These are phyloP conservation scores for Bubo bubo DNA, from an alignment of 2,113 vertebrate species.

Conservation along the genomic window DNA sequence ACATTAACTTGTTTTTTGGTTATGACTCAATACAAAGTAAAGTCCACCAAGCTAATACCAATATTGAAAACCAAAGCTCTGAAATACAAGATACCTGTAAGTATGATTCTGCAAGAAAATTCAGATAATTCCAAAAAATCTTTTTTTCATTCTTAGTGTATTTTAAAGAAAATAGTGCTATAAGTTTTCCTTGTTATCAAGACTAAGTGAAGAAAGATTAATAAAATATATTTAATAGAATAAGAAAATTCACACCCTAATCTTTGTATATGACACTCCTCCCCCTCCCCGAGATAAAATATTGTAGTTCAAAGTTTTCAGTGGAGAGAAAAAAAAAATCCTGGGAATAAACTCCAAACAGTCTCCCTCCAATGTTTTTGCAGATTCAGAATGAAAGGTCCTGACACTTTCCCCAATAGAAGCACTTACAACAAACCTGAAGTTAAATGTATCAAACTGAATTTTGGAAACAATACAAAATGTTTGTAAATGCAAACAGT, in stretches of 20 bases:
- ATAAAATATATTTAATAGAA: neutral
- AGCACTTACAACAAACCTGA: neutral
- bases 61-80: neutral
- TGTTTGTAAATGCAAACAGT: neutral
- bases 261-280: neutral
- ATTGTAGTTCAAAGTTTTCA: neutral
- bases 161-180: neutral
- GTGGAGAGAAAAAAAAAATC: neutral
- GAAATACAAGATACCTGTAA: neutral
- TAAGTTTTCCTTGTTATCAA: neutral
- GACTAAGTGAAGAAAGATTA: neutral
- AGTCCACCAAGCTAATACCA: neutral
- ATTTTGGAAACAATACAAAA: neutral
- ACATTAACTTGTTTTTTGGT: neutral
- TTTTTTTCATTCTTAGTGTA: neutral
- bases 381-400: neutral
- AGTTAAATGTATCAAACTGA: neutral
- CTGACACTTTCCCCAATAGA: fast-evolving
- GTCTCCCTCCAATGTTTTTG: neutral
- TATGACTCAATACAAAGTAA: neutral
- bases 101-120: neutral
- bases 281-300: neutral
- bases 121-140: neutral
- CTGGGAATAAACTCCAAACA: neutral
- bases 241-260: neutral